Evolutionary conservation across 2,113 vertebrate genomes (phyloP).

Genomic region (Chrysemys picta): DNA sequence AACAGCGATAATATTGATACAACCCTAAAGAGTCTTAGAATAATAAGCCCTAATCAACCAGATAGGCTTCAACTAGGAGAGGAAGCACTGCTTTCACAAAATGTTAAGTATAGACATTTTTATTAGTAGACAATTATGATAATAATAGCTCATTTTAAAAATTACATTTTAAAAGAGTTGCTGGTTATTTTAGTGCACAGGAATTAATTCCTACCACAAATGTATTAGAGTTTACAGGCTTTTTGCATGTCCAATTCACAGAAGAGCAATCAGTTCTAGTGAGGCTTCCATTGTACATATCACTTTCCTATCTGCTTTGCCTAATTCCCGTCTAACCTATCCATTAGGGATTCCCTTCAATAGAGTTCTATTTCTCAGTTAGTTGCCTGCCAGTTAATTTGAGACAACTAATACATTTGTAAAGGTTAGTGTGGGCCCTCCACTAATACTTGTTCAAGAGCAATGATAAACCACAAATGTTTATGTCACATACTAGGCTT

Average conservation of each 20-base stretch:
- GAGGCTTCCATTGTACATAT: constrained; percentile 1
- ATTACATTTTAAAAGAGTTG: background rate
- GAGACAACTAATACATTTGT: background rate
- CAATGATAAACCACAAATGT: background rate
- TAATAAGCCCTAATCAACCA: no score
- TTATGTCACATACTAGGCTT: background rate
- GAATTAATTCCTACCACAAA: constrained; percentile 15
- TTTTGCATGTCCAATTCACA: constrained; percentile 3
- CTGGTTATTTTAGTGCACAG: background rate
- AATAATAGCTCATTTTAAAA: background rate
- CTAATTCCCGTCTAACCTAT: constrained; percentile 26
- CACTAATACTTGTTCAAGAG: background rate
- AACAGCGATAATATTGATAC: background rate
- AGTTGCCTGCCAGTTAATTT: background rate
- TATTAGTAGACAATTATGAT: background rate
- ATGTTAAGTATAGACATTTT: background rate
- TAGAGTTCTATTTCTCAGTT: background rate
- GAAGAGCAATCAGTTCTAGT: background rate
- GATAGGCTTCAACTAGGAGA: background rate
- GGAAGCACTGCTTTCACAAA: background rate
- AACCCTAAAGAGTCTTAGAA: background rate
- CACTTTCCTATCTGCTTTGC: background rate
- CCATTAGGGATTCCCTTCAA: background rate
- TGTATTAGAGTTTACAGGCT: background rate
- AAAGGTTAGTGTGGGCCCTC: background rate